Conservation (phyloP, 2,113 vertebrate species). For the Microtus richardsoni region DNA sequence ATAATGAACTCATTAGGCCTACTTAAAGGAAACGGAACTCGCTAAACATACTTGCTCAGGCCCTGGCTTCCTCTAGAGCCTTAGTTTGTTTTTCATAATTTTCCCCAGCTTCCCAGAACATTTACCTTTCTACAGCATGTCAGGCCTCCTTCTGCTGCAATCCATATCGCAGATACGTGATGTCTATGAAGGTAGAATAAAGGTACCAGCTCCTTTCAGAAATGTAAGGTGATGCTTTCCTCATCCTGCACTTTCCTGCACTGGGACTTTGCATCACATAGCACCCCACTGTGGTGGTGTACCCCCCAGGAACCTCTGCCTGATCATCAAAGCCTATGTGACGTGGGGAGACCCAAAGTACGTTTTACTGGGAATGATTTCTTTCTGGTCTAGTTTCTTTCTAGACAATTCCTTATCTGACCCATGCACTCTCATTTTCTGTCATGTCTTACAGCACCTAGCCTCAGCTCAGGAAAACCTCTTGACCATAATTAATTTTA, state of each 20-base stretch:
- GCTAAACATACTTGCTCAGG: not conserved
- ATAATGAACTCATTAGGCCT: not conserved
- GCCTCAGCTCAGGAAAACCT: not conserved
- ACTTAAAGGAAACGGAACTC: not conserved
- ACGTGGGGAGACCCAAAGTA: not conserved
- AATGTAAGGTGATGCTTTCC: not conserved
- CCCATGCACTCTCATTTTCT: not conserved
- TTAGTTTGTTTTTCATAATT: not conserved
- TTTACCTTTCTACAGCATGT: not conserved
- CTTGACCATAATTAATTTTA: not conserved
- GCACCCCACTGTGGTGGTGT: too few species aligned
- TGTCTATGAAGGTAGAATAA: not conserved
- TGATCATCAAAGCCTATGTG: not conserved
- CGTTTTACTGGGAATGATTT: not conserved
- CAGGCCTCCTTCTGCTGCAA: not conserved
- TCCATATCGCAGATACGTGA: not conserved
- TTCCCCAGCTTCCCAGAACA: fast-evolving
- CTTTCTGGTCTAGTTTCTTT: not conserved
- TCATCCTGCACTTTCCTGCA: not conserved
- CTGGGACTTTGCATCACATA: not conserved
- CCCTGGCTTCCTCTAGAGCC: not conserved
- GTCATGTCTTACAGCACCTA: not conserved
- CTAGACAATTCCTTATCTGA: not conserved
- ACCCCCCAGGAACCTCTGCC: fast-evolving
- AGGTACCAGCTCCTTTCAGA: not conserved